phyloP scores from a whole-genome alignment of 2,888 invertebrate genomes.

The Philopedon plagiatum region DNA sequence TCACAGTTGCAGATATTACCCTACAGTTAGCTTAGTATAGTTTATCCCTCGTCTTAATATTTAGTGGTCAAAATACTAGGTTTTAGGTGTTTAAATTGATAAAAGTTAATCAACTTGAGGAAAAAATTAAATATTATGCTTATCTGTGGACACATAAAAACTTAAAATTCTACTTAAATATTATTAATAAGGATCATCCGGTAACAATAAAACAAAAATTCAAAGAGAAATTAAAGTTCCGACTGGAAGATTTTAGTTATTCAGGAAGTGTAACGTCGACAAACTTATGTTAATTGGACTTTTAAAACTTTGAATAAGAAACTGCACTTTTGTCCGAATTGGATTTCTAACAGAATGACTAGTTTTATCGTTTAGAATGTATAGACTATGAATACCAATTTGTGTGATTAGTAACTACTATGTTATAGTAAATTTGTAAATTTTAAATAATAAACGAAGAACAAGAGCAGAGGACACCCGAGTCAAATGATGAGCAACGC shows the following conservation, averaged over 20 bases:
- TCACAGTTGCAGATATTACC: too few species aligned
- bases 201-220: conserved; percentile 1
- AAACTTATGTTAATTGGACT: conserved; percentile 31
- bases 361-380: conserved; percentile 16
- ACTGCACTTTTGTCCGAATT: conserved; percentile 26
- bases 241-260: conserved; percentile 21
- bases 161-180: conserved; percentile 1
- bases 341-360: conserved; percentile 22
- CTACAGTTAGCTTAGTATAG: too few species aligned
- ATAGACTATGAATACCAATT: conserved; percentile 16
- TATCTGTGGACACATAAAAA: not conserved
- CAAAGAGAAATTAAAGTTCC: conserved; percentile 21
- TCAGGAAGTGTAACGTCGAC: conserved; percentile 26
- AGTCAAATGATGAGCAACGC: too few species aligned
- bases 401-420: not conserved
- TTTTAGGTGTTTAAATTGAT: too few species aligned
- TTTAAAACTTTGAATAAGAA: conserved; percentile 30
- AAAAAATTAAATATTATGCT: too few species aligned
- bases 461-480: too few species aligned
- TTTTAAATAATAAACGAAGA: too few species aligned
- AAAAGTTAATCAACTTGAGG: too few species aligned
- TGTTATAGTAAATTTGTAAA: not conserved
- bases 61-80: too few species aligned
- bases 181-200: conserved; percentile 12
- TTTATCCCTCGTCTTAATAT: too few species aligned